Conservation (phyloP, 2,113 vertebrate species). For the Todiramphus saurophagus region DNA sequence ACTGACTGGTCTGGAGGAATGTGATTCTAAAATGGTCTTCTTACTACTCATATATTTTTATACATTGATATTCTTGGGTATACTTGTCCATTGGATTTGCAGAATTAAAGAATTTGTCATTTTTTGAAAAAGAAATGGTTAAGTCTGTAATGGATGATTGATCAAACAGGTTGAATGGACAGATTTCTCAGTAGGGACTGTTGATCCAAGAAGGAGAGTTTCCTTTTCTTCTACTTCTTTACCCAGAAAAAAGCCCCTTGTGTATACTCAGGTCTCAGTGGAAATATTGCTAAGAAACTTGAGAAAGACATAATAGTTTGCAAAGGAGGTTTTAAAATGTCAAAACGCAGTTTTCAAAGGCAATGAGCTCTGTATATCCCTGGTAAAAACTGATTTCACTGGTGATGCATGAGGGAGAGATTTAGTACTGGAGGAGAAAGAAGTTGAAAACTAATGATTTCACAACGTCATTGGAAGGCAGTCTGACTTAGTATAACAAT, state of each 20-base stretch:
- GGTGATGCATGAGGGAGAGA: neutral
- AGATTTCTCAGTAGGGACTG: neutral
- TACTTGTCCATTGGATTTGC: neutral
- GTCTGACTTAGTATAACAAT: neutral
- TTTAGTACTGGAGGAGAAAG: slow-evolving; percentile 13
- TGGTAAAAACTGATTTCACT: neutral
- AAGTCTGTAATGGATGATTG: neutral
- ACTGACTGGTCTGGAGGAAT: neutral
- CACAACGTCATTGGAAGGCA: neutral
- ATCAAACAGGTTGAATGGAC: neutral
- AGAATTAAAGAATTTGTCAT: neutral
- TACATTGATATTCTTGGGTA: neutral
- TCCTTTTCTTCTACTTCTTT: slow-evolving; percentile 21
- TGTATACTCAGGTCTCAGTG: neutral
- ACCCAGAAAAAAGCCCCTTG: slow-evolving; percentile 4
- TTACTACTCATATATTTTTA: neutral
- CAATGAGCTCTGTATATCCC: slow-evolving; percentile 25
- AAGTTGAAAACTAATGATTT: slow-evolving; percentile 28
- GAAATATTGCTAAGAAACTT: slow-evolving; percentile 45
- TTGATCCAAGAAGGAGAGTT: slow-evolving; percentile 46
- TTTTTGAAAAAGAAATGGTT: neutral
- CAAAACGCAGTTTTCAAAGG: slow-evolving; percentile 57
- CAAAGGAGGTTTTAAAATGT: slow-evolving; percentile 66
- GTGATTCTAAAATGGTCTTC: neutral
- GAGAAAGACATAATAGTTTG: slow-evolving; percentile 40